These are phyloP conservation scores for Semnopithecus entellus DNA, from an alignment of 2,113 vertebrate genomes.

Conservation along the genomic window DNA sequence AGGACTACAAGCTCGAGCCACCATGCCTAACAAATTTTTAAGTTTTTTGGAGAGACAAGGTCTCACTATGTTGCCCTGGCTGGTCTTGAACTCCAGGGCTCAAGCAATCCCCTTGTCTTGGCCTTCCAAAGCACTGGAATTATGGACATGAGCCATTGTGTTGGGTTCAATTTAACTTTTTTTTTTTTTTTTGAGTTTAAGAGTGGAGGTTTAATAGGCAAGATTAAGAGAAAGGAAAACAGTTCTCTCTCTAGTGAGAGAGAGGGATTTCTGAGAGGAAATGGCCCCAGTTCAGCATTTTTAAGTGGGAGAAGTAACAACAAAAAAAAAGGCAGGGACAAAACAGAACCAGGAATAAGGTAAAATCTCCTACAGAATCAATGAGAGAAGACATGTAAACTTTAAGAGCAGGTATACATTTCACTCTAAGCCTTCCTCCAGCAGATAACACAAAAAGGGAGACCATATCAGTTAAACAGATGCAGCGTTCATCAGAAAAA, in stretches of 20 bases:
- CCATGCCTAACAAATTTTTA: neutral
- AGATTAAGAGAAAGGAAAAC: too few species aligned
- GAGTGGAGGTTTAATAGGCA: too few species aligned
- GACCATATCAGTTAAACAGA: neutral
- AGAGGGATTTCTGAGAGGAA: too few species aligned
- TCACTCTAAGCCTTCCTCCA: neutral
- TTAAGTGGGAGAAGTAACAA: neutral
- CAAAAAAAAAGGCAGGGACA: slow-evolving; percentile 5
- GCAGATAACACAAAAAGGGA: neutral
- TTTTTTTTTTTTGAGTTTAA: too few species aligned
- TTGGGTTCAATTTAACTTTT: too few species aligned
- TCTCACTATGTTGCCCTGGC: neutral
- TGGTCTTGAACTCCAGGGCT: neutral
- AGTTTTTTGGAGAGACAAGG: neutral
- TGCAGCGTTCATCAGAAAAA: neutral
- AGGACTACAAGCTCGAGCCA: neutral
- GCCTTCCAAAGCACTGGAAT: neutral
- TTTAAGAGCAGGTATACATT: neutral
- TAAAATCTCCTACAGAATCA: neutral
- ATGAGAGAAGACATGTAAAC: neutral
- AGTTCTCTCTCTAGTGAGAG: too few species aligned
- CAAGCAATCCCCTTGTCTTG: neutral
- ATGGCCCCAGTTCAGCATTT: neutral
- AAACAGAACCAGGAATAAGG: neutral
- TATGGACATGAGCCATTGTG: too few species aligned